phyloP scores from a whole-genome alignment of 92 coral and sea anemone species.

The Pocillopora grandis region DNA sequence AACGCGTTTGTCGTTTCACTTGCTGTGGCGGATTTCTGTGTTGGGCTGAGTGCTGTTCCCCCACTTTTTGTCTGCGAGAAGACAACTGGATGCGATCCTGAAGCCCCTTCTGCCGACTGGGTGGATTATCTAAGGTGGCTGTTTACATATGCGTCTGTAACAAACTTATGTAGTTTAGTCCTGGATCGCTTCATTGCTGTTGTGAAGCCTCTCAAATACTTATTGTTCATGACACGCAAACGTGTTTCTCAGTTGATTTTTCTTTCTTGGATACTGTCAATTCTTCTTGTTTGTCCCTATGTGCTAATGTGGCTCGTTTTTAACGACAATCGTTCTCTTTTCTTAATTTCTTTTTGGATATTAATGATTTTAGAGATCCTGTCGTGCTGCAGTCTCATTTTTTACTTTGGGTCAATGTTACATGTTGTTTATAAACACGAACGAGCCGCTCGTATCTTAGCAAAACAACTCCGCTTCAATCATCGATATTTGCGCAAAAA shows the following conservation, averaged over 20 bases:
- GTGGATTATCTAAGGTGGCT: background rate
- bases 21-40: conserved; percentile 1
- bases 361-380: background rate
- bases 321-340: background rate
- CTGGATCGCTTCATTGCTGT: background rate
- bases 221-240: background rate
- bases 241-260: background rate
- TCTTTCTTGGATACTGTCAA: conserved; percentile 3
- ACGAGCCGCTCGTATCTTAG: background rate
- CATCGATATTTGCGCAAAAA: background rate
- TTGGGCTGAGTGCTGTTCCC: background rate
- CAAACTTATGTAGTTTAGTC: conserved; percentile 3
- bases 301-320: background rate
- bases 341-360: background rate
- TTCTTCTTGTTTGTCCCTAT: background rate
- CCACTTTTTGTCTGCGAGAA: background rate
- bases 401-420: background rate
- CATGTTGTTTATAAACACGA: background rate
- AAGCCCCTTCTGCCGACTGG: background rate
- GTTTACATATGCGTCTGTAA: background rate
- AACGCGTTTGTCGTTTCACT: background rate
- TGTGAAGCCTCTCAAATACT: too few relatives aligned
- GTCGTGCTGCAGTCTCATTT: background rate
- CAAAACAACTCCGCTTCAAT: background rate
- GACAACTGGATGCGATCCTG: background rate